A percentile compares a stretch with the other conserved stretches of the same genome.
phyloP scores from a whole-genome alignment of 2,113 vertebrate species.

The Desmodus rotundus region DNA sequence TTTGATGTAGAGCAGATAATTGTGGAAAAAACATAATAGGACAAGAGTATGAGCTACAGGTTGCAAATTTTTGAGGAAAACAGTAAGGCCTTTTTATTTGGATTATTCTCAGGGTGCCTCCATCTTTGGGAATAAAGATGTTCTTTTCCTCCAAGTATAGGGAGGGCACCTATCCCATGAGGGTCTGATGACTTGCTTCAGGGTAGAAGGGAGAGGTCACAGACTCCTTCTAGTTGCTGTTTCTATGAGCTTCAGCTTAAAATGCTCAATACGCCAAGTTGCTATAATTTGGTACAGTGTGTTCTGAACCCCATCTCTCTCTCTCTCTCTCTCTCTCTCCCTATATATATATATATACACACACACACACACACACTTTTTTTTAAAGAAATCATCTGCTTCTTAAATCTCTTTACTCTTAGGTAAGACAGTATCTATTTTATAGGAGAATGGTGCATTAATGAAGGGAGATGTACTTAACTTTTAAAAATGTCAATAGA shows the following conservation, averaged over 20 bases:
- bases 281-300: neutral
- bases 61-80: neutral
- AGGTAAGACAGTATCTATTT: neutral
- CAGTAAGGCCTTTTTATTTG: neutral
- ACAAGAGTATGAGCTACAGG: neutral
- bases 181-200: neutral
- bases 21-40: neutral
- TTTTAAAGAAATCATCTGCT: too few species aligned
- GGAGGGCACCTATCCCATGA: neutral
- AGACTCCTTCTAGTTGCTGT: neutral
- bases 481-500: neutral
- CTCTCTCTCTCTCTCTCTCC: too few species aligned
- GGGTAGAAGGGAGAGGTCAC: neutral
- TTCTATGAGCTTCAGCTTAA: neutral
- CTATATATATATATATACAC: too few species aligned
- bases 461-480: neutral
- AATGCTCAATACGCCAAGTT: neutral
- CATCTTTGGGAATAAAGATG: neutral
- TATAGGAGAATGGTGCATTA: neutral
- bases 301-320: neutral
- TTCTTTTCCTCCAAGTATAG: neutral
- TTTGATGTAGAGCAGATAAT: neutral
- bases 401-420: neutral
- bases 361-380: too few species aligned
- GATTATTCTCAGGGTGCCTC: neutral